These are phyloP conservation scores for Pelmatolapia mariae DNA, from an alignment of 2,113 vertebrate genomes.

Conservation along the genomic window DNA sequence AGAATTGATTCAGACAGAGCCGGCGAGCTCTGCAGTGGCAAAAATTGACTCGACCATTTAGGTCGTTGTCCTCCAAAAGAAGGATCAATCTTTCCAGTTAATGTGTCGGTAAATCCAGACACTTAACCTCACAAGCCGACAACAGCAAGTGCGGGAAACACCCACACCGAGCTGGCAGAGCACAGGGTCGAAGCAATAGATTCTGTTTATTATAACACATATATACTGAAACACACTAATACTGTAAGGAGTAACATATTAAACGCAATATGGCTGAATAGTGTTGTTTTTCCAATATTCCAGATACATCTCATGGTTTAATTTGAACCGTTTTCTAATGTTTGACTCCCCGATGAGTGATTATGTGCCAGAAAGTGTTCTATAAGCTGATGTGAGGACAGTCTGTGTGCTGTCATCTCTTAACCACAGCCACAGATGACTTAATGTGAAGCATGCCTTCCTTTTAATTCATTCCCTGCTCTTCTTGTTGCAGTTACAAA, in stretches of 20 bases:
- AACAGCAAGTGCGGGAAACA: not conserved
- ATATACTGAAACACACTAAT: not conserved
- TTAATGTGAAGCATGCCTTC: not conserved
- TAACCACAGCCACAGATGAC: not conserved
- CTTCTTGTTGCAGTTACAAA: conserved; percentile 2
- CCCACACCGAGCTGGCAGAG: not conserved
- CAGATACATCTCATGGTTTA: not conserved
- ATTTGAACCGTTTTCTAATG: not conserved
- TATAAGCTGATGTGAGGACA: not conserved
- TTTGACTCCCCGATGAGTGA: not conserved
- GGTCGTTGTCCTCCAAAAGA: conserved; percentile 33
- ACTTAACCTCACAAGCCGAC: conserved; percentile 10
- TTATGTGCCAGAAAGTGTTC: not conserved
- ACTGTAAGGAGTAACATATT: not conserved
- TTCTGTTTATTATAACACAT: not conserved
- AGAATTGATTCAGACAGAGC: conserved; percentile 48
- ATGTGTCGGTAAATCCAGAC: conserved; percentile 45
- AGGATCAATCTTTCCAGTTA: conserved; percentile 46
- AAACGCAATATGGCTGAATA: not conserved
- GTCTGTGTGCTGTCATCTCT: not conserved
- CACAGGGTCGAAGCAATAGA: not conserved
- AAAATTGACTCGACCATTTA: conserved; percentile 41
- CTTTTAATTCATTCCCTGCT: not conserved
- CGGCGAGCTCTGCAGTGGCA: not conserved
- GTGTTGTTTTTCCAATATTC: not conserved